phyloP scores from a whole-genome alignment of 2,113 vertebrate genomes.

The Albula glossodonta region DNA sequence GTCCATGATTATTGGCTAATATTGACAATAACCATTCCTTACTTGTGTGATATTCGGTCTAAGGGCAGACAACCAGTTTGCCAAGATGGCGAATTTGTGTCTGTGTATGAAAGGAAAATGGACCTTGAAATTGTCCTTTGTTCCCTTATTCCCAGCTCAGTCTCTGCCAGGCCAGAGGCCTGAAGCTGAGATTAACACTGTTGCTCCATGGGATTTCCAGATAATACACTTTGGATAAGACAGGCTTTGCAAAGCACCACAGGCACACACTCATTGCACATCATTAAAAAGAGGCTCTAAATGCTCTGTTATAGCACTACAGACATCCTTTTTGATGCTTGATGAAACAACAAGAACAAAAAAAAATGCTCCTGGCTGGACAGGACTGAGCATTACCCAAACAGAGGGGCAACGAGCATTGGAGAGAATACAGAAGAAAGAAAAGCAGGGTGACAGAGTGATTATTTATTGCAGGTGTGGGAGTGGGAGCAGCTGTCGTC shows the following conservation, averaged over 20 bases:
- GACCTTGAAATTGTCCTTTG: neutral
- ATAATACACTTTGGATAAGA: neutral
- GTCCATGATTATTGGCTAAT: neutral
- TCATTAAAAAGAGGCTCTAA: neutral
- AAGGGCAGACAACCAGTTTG: too few relatives aligned
- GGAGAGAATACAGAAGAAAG: neutral
- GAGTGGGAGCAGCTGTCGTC: conserved; percentile 43
- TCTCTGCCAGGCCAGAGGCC: too few relatives aligned
- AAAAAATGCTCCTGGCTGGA: neutral
- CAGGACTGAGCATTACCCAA: conserved; percentile 3
- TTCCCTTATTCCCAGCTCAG: neutral
- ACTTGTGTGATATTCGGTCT: neutral
- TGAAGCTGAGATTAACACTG: neutral
- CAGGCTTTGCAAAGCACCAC: too few relatives aligned
- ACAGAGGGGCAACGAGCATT: conserved; percentile 11
- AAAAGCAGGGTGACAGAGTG: conserved; percentile 39
- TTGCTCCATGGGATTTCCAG: neutral
- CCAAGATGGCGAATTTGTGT: neutral
- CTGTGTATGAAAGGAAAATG: neutral
- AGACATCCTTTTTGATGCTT: neutral
- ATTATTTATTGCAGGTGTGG: conserved; percentile 53
- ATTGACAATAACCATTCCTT: neutral
- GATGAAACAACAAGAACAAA: neutral
- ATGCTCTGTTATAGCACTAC: neutral
- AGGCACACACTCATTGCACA: neutral